Percentiles rank a stretch among this genome's conserved stretches.
Conservation (phyloP, 37 sponge, comb jelly and placozoan species). For the Ianthella basta region DNA sequence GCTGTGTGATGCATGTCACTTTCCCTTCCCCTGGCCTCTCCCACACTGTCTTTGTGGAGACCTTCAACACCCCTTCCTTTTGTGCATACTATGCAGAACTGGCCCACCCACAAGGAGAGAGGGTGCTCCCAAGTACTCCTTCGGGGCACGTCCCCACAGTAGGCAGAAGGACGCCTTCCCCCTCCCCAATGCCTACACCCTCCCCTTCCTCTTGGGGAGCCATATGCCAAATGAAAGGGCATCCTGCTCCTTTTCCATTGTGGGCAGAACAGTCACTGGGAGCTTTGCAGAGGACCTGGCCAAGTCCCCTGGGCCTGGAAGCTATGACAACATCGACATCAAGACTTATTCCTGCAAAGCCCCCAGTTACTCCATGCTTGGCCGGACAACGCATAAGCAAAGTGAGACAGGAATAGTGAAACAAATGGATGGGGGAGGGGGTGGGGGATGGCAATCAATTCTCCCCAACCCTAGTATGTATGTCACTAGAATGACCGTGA, state of each 20-base stretch:
- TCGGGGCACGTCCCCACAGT: conserved; percentile 84
- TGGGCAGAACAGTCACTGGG: conserved; percentile 71
- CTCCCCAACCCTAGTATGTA: no score
- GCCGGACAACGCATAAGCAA: conserved; percentile 82
- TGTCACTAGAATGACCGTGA: no score
- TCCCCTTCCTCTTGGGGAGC: conserved; percentile 88
- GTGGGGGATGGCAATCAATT: no score
- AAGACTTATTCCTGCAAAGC: conserved; percentile 65
- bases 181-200: conserved; percentile 93
- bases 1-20: no score
- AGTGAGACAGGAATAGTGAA: not conserved
- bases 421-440: no score
- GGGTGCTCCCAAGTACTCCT: conserved; percentile 92
- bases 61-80: conserved; percentile 91
- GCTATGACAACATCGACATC: conserved; percentile 73
- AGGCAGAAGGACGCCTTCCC: conserved; percentile 86
- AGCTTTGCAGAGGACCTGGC: conserved; percentile 94
- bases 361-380: conserved; percentile 94
- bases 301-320: conserved; percentile 96
- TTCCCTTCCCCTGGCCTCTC: no score
- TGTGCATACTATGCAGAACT: conserved; percentile 91
- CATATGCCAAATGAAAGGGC: conserved; percentile 85
- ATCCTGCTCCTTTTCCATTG: conserved; percentile 88
- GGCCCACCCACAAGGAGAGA: conserved; percentile 93
- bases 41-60: conserved; percentile 37